phyloP scores from a whole-genome alignment of 2,113 vertebrate genomes.

The Mesitornis unicolor region DNA sequence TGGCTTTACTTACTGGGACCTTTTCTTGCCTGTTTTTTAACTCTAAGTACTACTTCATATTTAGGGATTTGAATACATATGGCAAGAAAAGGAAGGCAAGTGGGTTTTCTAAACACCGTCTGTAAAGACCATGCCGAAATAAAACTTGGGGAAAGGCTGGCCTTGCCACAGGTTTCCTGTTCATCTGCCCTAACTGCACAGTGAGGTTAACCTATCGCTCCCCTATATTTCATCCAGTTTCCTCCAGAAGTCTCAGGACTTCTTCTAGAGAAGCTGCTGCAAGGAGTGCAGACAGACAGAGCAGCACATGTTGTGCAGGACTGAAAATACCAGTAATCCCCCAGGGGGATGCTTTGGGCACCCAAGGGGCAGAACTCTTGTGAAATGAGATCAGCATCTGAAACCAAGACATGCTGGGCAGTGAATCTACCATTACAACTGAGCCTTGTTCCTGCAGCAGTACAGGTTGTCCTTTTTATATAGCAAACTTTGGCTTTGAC shows the following conservation, averaged over 20 bases:
- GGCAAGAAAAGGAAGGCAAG: background rate
- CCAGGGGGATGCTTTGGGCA: background rate
- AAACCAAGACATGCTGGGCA: accelerated
- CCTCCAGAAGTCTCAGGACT: background rate
- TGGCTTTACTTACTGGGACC: background rate
- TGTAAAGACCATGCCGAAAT: background rate
- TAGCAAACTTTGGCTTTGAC: background rate
- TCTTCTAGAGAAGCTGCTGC: background rate
- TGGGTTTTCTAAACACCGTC: background rate
- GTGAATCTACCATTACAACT: background rate
- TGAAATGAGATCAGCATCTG: background rate
- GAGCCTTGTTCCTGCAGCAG: background rate
- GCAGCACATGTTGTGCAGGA: background rate
- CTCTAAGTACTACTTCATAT: background rate
- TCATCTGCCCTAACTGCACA: background rate
- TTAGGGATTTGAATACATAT: background rate
- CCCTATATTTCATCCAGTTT: background rate
- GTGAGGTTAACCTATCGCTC: background rate
- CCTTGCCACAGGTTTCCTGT: background rate
- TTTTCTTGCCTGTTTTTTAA: background rate
- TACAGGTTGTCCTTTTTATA: background rate
- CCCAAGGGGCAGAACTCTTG: background rate
- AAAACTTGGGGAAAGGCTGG: background rate
- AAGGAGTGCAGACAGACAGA: background rate
- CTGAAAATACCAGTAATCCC: background rate